Evolutionary conservation across 2,113 vertebrate genomes (phyloP).

Genomic region (Nycticorax nycticorax): DNA sequence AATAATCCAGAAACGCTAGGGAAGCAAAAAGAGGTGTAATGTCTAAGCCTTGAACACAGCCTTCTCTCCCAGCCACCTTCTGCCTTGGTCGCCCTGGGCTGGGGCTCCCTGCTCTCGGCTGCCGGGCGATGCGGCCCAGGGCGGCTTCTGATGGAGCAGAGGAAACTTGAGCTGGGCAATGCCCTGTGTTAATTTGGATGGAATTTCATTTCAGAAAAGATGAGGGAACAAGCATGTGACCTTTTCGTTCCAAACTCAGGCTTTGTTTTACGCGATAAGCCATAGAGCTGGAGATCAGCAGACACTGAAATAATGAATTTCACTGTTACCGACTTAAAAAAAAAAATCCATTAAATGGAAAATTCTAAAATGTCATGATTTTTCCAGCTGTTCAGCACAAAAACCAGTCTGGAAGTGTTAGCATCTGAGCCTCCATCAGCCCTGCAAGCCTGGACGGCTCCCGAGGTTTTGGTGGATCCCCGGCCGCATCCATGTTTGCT

Average conservation of each 20-base stretch:
- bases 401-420: background rate
- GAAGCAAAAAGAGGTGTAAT: background rate
- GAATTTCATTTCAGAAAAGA: background rate
- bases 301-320: background rate
- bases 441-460: background rate
- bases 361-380: constrained; percentile 23
- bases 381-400: background rate
- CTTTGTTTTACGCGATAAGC: background rate
- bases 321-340: background rate
- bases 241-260: background rate
- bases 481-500: accelerated
- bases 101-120: accelerated
- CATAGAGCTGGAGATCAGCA: background rate
- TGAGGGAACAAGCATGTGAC: background rate
- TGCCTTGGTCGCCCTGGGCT: accelerated
- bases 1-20: background rate
- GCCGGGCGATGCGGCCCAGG: accelerated
- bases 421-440: background rate
- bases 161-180: background rate
- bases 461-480: background rate
- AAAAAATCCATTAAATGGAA: background rate
- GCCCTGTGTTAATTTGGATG: background rate
- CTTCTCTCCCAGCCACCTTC: background rate
- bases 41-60: background rate
- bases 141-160: background rate